Percentiles rank a stretch among this genome's conserved stretches.
Evolutionary conservation across 2,888 invertebrate species (phyloP).

Genomic region (Serrognathus titanus): DNA sequence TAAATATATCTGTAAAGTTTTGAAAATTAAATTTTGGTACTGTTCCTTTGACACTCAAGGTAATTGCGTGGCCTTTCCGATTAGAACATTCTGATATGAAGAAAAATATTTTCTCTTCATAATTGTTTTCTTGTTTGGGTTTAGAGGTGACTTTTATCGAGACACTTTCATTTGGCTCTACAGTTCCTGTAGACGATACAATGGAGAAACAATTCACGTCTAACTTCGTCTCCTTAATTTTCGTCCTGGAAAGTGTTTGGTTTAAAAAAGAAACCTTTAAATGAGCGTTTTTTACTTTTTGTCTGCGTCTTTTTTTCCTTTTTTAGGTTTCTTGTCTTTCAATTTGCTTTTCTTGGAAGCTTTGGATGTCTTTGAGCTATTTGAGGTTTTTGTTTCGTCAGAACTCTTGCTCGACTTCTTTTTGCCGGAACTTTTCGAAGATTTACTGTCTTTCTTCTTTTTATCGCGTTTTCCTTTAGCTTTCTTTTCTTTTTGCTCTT

Average conservation of each 20-base stretch:
- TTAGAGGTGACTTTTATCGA: slow-evolving; percentile 42
- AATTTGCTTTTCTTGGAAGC: slow-evolving; percentile 16
- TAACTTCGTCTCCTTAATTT: slow-evolving; percentile 31
- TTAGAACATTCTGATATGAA: slow-evolving; percentile 48
- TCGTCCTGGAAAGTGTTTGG: slow-evolving; percentile 6
- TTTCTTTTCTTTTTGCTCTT: slow-evolving; percentile 20
- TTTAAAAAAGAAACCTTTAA: neutral
- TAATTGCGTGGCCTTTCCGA: slow-evolving; percentile 51
- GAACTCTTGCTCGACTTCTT: slow-evolving; percentile 4
- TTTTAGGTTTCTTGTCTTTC: slow-evolving; percentile 19
- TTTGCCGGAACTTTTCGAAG: slow-evolving; percentile 8
- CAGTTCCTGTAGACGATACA: slow-evolving; percentile 38
- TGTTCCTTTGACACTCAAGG: slow-evolving; percentile 54
- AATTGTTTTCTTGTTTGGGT: slow-evolving; percentile 38
- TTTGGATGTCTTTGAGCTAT: slow-evolving; percentile 21
- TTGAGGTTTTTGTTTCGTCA: slow-evolving; percentile 12
- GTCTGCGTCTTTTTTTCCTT: slow-evolving; percentile 20
- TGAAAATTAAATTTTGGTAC: slow-evolving; percentile 57
- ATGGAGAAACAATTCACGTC: slow-evolving; percentile 44
- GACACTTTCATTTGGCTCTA: slow-evolving; percentile 39
- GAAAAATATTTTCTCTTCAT: slow-evolving; percentile 42
- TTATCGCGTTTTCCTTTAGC: slow-evolving; percentile 11
- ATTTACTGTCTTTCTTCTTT: slow-evolving; percentile 19
- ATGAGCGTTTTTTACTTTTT: slow-evolving; percentile 15
- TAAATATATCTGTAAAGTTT: slow-evolving; percentile 58